Percentiles rank a stretch among this genome's conserved stretches.
These are phyloP conservation scores for Tupaia chinensis DNA, from an alignment of 2,113 vertebrate species.

Conservation along the genomic window DNA sequence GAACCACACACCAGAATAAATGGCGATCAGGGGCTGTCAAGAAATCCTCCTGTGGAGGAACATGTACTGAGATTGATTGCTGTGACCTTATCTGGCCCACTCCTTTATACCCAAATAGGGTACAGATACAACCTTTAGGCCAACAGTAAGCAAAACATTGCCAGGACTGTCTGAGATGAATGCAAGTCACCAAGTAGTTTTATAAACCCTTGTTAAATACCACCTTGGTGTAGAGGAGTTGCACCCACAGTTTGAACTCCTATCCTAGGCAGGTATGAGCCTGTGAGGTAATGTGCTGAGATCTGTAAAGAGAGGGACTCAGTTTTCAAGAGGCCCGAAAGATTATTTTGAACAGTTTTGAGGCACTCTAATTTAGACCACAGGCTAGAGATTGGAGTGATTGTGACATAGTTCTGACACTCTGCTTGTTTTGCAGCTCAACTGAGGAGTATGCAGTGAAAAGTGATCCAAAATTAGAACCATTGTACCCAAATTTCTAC, in stretches of 20 bases:
- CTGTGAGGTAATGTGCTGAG: background rate
- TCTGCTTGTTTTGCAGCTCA: background rate
- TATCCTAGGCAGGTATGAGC: accelerated
- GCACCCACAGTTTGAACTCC: accelerated
- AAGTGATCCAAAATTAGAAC: background rate
- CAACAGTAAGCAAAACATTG: background rate
- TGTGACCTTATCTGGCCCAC: background rate
- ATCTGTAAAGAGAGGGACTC: background rate
- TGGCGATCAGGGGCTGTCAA: background rate
- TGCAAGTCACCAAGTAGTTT: background rate
- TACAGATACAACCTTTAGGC: background rate
- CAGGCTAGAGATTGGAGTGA: background rate
- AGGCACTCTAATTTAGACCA: background rate
- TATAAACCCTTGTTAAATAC: background rate
- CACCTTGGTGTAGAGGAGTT: background rate
- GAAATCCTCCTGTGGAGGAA: background rate
- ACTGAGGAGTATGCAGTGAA: background rate
- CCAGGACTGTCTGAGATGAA: background rate
- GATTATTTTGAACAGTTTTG: background rate
- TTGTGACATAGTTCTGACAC: background rate
- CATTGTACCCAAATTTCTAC: background rate
- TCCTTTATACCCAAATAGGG: background rate
- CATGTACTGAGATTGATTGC: background rate
- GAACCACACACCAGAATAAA: background rate
- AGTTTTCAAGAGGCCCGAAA: background rate